Evolutionary conservation across 2,113 vertebrate species (phyloP).

Genomic region (Microtus richardsoni): DNA sequence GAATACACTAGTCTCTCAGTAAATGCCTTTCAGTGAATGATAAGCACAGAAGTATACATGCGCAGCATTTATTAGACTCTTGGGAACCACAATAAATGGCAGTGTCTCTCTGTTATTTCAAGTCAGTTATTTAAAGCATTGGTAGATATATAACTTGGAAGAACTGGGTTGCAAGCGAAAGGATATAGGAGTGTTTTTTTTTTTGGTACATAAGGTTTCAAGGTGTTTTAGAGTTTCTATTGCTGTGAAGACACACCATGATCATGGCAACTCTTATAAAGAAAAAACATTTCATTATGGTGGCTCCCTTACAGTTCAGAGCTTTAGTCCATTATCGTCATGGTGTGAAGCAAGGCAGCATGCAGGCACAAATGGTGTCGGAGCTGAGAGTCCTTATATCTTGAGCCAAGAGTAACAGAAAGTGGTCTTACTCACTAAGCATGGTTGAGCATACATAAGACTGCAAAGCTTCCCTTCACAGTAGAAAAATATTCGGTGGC

Average conservation of each 20-base stretch:
- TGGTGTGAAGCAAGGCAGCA: background rate
- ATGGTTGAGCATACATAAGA: background rate
- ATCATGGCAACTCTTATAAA: background rate
- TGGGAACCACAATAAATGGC: background rate
- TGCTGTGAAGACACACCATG: background rate
- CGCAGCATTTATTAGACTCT: background rate
- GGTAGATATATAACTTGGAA: background rate
- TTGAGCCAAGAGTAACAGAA: background rate
- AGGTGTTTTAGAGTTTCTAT: background rate
- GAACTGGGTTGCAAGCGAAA: background rate
- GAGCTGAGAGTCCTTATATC: background rate
- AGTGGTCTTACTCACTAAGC: background rate
- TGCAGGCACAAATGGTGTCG: background rate
- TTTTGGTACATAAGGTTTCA: background rate
- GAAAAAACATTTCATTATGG: background rate
- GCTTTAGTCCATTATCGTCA: background rate
- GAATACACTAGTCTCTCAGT: background rate
- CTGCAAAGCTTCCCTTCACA: background rate
- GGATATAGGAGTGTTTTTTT: too few species aligned
- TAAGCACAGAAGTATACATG: background rate
- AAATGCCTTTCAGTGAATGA: background rate
- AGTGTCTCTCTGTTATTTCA: background rate
- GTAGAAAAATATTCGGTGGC: too few species aligned
- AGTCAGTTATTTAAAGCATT: background rate
- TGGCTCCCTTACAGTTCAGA: background rate